Conservation (phyloP, 2,888 invertebrate genomes). For the Hypolimnas misippus region DNA sequence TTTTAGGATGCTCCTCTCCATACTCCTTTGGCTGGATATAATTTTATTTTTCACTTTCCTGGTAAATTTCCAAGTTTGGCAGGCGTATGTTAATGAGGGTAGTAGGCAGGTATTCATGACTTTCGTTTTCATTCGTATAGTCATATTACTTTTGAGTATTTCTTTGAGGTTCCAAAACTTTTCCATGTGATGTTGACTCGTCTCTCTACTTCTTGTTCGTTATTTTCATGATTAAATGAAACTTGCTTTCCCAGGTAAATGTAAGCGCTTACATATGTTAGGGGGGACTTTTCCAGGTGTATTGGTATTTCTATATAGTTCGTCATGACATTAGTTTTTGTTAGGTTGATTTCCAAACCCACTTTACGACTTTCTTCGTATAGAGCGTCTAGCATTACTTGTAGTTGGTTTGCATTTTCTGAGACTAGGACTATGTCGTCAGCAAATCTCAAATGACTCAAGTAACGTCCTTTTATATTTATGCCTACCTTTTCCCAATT, state of each 20-base stretch:
- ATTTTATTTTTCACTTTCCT: conserved; percentile 33
- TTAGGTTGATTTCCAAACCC: conserved; percentile 40
- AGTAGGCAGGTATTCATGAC: conserved; percentile 31
- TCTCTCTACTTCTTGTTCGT: conserved; percentile 29
- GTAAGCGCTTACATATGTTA: conserved; percentile 34
- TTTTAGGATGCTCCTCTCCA: conserved; percentile 38
- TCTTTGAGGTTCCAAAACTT: conserved; percentile 34
- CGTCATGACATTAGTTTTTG: conserved; percentile 42
- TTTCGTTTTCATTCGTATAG: conserved; percentile 22
- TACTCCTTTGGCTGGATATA: conserved; percentile 31
- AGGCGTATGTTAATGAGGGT: conserved; percentile 30
- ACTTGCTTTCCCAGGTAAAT: conserved; percentile 41
- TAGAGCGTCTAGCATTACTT: conserved; percentile 35
- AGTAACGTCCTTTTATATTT: conserved; percentile 1
- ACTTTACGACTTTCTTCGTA: conserved; percentile 29
- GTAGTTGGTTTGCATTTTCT: conserved; percentile 9
- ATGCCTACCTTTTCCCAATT: conserved; percentile 28
- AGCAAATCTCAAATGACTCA: no score
- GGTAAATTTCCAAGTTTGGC: conserved; percentile 31
- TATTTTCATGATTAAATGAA: conserved; percentile 17
- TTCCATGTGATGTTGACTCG: conserved; percentile 23
- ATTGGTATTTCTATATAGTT: conserved; percentile 29
- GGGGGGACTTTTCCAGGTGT: neutral
- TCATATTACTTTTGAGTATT: conserved; percentile 33
- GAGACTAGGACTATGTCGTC: no score